These are phyloP conservation scores for Cichlasoma orientale DNA, from an alignment of 2,797 vertebrate species.

Conservation along the genomic window DNA sequence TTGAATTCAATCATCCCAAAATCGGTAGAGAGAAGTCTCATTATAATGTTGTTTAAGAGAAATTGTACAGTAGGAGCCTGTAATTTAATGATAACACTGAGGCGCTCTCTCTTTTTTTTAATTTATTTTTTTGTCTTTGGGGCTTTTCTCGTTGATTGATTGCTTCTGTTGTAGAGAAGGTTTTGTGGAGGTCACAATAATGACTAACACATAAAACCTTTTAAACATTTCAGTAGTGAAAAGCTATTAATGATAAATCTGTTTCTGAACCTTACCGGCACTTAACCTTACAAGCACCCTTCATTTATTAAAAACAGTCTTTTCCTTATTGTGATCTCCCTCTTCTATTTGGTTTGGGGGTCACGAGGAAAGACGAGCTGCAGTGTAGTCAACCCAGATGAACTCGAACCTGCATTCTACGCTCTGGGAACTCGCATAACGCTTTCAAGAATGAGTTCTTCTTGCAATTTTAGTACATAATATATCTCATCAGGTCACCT, in stretches of 20 bases:
- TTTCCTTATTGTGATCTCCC: slow-evolving; percentile 39
- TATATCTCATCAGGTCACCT: slow-evolving; percentile 47
- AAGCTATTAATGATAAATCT: not conserved
- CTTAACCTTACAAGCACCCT: not conserved
- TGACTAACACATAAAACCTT: not conserved
- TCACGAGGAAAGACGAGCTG: slow-evolving; percentile 33
- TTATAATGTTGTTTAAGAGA: not conserved
- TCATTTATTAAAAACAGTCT: slow-evolving; percentile 28
- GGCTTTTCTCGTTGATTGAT: not conserved
- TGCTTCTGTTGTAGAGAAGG: not conserved
- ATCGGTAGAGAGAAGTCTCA: not conserved
- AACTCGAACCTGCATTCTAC: slow-evolving; percentile 9
- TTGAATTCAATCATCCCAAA: not conserved
- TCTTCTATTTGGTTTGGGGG: slow-evolving; percentile 16
- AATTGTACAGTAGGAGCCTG: not conserved
- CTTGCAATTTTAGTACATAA: slow-evolving; percentile 1
- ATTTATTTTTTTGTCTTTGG: not conserved
- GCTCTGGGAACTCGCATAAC: not conserved
- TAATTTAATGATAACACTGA: not conserved
- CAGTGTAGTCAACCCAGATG: not conserved
- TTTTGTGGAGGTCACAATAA: not conserved
- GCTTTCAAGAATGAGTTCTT: slow-evolving; percentile 31
- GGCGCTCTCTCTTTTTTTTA: not conserved
- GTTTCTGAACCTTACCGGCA: not conserved
- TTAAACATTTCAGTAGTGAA: not conserved